These are phyloP conservation scores for Drosophila aldrichi DNA, from an alignment of 2,888 invertebrate genomes.

Conservation along the genomic window DNA sequence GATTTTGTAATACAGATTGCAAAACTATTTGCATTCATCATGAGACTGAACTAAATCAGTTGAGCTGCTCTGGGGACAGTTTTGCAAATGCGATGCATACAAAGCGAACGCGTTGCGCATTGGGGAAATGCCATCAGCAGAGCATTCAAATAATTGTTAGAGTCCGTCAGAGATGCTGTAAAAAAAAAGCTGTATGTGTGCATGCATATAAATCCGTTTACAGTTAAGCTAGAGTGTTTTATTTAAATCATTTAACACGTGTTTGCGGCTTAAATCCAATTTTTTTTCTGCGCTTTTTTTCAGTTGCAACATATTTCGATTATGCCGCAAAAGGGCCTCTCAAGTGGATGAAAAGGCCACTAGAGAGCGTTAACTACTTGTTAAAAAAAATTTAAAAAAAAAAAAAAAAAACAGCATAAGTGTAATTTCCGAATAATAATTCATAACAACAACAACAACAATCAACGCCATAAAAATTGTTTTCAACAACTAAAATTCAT, in stretches of 20 bases:
- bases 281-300: not conserved
- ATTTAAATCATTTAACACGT: conserved; percentile 37
- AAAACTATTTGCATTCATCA: conserved; percentile 24
- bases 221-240: conserved; percentile 6
- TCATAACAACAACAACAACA: conserved; percentile 35
- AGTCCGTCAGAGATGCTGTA: conserved; percentile 6
- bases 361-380: conserved; percentile 56
- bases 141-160: conserved; percentile 47
- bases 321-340: conserved; percentile 47
- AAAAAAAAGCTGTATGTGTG: not conserved
- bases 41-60: conserved; percentile 38
- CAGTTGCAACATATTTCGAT: conserved; percentile 40
- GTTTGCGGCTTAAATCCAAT: conserved; percentile 27
- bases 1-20: not conserved
- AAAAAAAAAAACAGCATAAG: conserved; percentile 14
- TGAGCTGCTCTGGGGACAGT: conserved; percentile 34
- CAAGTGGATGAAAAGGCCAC: conserved; percentile 52
- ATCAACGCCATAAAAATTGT: conserved; percentile 43
- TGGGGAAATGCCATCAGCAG: conserved; percentile 45
- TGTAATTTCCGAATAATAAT: conserved; percentile 57
- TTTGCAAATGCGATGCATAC: conserved; percentile 19
- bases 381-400: conserved; percentile 33
- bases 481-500: conserved; percentile 62
- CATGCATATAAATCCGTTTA: not conserved
- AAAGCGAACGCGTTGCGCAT: conserved; percentile 5